Evolutionary conservation across 2,113 vertebrate genomes (phyloP), one percentile per base, ranked within the genome.

Genomic region (Calyptomena viridis): DNA sequence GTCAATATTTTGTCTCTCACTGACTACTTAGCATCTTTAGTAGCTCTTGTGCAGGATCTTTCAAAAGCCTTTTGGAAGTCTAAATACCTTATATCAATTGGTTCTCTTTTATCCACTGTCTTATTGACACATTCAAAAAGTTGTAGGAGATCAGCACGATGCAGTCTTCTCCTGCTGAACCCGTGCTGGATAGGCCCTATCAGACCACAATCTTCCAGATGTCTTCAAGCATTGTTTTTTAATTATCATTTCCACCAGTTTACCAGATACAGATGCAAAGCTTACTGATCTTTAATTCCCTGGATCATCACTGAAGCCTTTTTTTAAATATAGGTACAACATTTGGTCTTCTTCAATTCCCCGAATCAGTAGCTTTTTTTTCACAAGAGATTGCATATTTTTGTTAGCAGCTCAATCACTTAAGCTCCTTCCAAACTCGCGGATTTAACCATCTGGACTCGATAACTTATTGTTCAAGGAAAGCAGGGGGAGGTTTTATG

Each of bases 321-420:
- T 88, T 94, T 96, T 96, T 93, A 95, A 92, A 97, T 93, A 96
- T 84, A 96, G 95, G 92, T 94, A 94, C 92, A 96, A 89, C 93
- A 97, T 94, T 95, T 94, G 94, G 92, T 93, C 66, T 81, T 89
- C 73, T 96, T 59, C 87, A 84, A 86, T 94, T 93, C 82, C 86
- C 90, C 0, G 0, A 90, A 90, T 84, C 88, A 89, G 88, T 89
- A 60, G 94, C 33, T 67, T 91, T 76, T 92, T 53, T 53, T 37
- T 14, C 58, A 75, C 64, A 68, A 93, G 90, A 93, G 95, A 97
- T 96, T 94, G 73, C 66, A 84, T 96, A 92, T 93, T 97, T 95
- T 94, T 93, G 94, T 97, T 95, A 96, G 92, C 92, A 95, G 94
- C 93, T 95, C 95, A 96, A 86, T 93, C 94, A 92, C 95, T 97